Base-by-base conservation (phyloP, 2,888 invertebrate species). In the Ceriagrion tenellum region DNA sequence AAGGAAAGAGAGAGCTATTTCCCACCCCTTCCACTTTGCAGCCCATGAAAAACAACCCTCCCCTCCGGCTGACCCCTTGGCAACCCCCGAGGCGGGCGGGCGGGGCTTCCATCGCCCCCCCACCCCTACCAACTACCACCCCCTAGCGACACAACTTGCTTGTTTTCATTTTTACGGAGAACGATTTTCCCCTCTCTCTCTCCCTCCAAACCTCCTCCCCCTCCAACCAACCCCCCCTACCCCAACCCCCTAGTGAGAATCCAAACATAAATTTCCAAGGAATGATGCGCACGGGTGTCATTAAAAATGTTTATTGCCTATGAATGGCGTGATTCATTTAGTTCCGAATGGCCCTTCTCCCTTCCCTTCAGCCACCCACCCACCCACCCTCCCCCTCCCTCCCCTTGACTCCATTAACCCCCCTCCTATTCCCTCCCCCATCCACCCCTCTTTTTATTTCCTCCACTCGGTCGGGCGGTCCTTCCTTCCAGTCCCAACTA, bases 281-380 rank as follows among this genome's bases (percentile, higher is more conserved):
- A 93, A 93, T 93, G 93, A 93, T 93, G 93, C 93, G 93, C 93
- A 20, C 26, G 93, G 93, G 93, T 93, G 74, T 93, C 93, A 93
- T 93, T 93, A 93, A 93, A 93, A 93, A 93, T 93, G 93, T 93
- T 93, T 93, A 93, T 93, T 93, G 93, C 93, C 93, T 93, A 93
- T 93, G 93, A 93, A 93, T 74, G 93, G 69, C 93, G 93, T 93
- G 93, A 93, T 93, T 93, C 93, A 93, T 93, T 93, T 93, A 93
- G 93, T 93, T 93, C 47, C 69, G 93, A 69, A 93, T 69, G 40
- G 59, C 63, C 30, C 35, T 69, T 35, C 81, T 81, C 35, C 69
- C 69, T n/a, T n/a, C 10, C n/a, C 81, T 13, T 18, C 35, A 6
- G 6, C 16, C 35, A 16, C 81, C 81, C 81, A 6, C 16, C 2